Evolutionary conservation across 2,888 invertebrate genomes (phyloP).

Genomic region (Eurois occulta): DNA sequence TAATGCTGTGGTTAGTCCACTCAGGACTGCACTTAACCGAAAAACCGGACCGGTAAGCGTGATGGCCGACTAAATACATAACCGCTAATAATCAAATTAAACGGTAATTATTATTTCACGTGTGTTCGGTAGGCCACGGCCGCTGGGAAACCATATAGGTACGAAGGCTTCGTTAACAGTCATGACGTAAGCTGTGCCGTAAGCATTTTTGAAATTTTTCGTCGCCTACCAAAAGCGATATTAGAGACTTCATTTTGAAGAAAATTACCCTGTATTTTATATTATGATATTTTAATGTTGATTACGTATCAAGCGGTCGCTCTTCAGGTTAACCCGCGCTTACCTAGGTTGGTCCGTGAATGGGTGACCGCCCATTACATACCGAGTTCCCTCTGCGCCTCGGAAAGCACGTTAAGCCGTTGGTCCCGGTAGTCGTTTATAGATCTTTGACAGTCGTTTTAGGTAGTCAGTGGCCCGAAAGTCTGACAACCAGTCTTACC

Average conservation of each 20-base stretch:
- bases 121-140: not conserved
- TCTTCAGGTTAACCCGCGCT: too few species aligned
- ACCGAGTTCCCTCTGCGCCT: too few species aligned
- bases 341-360: too few species aligned
- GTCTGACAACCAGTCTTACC: too few species aligned
- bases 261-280: not conserved
- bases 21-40: not conserved
- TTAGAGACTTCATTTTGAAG: not conserved
- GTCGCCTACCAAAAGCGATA: not conserved
- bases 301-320: too few species aligned
- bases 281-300: too few species aligned
- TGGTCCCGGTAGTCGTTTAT: too few species aligned
- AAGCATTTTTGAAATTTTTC: not conserved
- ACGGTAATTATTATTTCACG: constrained; percentile 3
- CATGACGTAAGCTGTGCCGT: not conserved
- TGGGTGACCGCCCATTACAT: too few species aligned
- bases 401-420: too few species aligned
- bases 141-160: constrained; percentile 6
- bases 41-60: not conserved
- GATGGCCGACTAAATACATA: not conserved
- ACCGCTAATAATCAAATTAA: constrained; percentile 21
- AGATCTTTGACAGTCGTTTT: too few species aligned
- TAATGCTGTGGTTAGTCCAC: too few species aligned
- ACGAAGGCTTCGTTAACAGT: not conserved
- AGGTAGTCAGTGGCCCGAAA: too few species aligned